Base-by-base conservation (phyloP, 1,140 invertebrate genomes). In the Drosophila truncata region DNA sequence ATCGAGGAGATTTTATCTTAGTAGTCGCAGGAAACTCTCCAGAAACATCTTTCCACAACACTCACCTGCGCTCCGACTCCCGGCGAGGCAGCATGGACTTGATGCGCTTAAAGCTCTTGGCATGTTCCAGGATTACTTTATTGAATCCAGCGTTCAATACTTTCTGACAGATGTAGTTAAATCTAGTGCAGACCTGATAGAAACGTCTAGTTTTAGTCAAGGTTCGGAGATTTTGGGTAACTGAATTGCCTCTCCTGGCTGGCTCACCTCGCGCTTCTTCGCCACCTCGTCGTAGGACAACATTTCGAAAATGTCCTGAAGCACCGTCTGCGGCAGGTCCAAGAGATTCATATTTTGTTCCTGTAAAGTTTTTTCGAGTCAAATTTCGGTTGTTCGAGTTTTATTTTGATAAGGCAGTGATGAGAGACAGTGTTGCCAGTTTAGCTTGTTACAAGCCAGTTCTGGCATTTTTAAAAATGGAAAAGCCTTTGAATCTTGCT, bases 41-140 rank as follows among this genome's bases (percentile, higher is more conserved):
- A 44, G 66, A 60, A 58, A 46, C 18, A 57, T 71, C 41, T 41
- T 8, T 10, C 9, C 20, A 18, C 20, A 18, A 16, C 4, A 57
- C 81, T 91, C 78, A 95, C 92, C 96, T 95, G 84, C 98, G 93
- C 92, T 98, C 97, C 0, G 97, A 98, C 93, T 98, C 98, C 64
- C 98, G 93, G 16, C 97, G 93, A 7, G 98, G 98, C 58, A 99
- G 92, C 85, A 97, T 95, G 6, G 95, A 94, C 93, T 98, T 98
- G 0, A 98, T 96, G 46, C 94, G 94, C 92, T 96, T 96, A 8
- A 96, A 94, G 83, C 96, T 96, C 46, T 95, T 94, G 0, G 94
- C 94, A 93, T 98, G 97, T 76, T 96, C 95, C 71, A 95, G 94
- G 70, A 98, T 97, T 41, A 97, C 96, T 79, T 95, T 94, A 57